Conservation (phyloP, 1,140 invertebrate genomes). For the Lepidotrigona ventralis region DNA sequence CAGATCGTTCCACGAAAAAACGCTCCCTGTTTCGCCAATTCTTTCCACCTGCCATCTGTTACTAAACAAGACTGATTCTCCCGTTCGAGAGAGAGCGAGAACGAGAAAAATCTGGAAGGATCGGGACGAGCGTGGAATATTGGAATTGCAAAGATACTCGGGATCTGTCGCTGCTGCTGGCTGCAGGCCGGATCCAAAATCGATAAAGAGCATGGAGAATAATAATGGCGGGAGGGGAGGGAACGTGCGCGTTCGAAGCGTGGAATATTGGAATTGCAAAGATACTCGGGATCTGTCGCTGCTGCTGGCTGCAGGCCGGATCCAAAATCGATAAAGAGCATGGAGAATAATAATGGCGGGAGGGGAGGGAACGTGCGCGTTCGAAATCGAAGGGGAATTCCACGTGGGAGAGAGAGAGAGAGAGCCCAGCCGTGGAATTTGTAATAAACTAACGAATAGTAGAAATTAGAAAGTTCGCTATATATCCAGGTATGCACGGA, state of each 20-base stretch:
- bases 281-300: background rate
- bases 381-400: background rate
- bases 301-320: background rate
- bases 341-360: too few species aligned
- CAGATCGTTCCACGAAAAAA: too few species aligned
- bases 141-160: background rate
- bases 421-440: background rate
- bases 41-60: too few species aligned
- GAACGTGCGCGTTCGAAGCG: background rate
- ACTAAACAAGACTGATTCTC: background rate
- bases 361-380: background rate
- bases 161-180: background rate
- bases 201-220: background rate
- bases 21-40: too few species aligned
- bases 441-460: conserved; percentile 1
- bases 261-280: background rate
- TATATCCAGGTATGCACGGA: background rate
- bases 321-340: background rate
- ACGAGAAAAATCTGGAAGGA: background rate
- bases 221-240: background rate
- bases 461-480: background rate
- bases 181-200: background rate
- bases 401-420: background rate
- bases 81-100: too few species aligned
- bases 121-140: background rate